Conservation (phyloP, 2,888 invertebrate species). For the Orchesellides sinensis region DNA sequence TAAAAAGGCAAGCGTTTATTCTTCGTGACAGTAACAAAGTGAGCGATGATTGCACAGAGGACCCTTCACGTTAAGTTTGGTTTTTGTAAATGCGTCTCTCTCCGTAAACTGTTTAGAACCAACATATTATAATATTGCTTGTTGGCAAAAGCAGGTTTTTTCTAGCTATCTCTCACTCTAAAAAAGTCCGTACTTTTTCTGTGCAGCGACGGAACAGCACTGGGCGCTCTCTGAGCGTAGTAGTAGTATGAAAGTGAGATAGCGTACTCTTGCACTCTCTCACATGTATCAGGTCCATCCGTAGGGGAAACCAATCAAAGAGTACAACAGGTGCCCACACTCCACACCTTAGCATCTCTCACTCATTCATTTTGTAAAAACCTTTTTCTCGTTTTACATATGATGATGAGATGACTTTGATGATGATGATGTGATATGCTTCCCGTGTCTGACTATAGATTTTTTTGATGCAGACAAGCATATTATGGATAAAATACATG, state of each 20-base stretch:
- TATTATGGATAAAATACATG: too few species aligned
- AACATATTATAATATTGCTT: too few species aligned
- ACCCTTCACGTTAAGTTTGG: not conserved
- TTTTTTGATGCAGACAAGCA: not conserved
- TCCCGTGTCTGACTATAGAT: constrained; percentile 43
- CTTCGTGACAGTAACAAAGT: not conserved
- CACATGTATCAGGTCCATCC: constrained; percentile 46
- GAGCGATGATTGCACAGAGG: not conserved
- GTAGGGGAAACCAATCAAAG: constrained; percentile 72
- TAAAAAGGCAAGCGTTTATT: not conserved
- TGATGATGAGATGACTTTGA: too few species aligned
- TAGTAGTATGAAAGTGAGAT: not conserved
- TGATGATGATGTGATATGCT: constrained; percentile 37
- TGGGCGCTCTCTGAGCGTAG: constrained; percentile 42
- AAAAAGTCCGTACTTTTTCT: constrained; percentile 43
- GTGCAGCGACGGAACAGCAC: constrained; percentile 57
- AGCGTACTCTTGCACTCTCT: constrained; percentile 14
- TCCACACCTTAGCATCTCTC: constrained; percentile 62
- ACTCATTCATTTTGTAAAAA: constrained; percentile 50
- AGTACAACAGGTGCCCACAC: constrained; percentile 73
- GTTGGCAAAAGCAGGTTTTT: not conserved
- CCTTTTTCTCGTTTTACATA: constrained; percentile 28
- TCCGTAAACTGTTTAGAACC: not conserved
- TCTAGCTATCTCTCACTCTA: constrained; percentile 21
- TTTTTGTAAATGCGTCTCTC: not conserved